These are phyloP conservation scores for Gila robusta DNA, from an alignment of 2,797 vertebrate genomes.

Conservation along the genomic window DNA sequence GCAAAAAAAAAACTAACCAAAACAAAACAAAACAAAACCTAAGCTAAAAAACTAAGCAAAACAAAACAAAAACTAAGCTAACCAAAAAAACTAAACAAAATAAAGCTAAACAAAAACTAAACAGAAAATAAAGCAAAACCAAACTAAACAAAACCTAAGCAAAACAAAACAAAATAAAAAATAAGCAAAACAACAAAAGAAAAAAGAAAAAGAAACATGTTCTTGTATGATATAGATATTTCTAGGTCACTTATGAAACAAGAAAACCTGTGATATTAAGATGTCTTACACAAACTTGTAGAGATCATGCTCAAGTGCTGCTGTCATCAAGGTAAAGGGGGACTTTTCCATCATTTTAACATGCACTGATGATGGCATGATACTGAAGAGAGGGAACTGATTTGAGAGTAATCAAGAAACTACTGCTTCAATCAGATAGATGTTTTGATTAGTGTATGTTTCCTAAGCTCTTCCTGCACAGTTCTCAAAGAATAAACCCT, in stretches of 20 bases:
- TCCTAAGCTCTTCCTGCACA: constrained; percentile 12
- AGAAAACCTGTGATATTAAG: not conserved
- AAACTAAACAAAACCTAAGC: not conserved
- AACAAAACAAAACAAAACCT: not conserved
- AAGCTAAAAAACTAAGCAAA: not conserved
- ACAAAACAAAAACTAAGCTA: no score
- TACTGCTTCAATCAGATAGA: constrained; percentile 8
- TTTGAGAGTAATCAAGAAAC: not conserved
- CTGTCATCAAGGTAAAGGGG: not conserved
- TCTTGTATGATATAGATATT: not conserved
- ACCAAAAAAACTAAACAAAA: no score
- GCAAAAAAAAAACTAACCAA: not conserved
- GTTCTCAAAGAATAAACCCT: not conserved
- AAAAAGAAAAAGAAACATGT: not conserved
- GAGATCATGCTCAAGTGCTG: not conserved
- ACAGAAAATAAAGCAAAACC: not conserved
- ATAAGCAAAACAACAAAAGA: not conserved
- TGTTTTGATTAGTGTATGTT: not conserved
- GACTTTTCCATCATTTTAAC: not conserved
- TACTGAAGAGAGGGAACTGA: constrained; percentile 12
- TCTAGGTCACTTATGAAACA: not conserved
- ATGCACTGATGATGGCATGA: not conserved
- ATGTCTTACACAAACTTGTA: not conserved
- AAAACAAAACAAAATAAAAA: not conserved
- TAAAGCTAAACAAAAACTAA: not conserved